Evolutionary conservation across 2,797 vertebrate genomes (phyloP).

Genomic region (Catamblyrhynchus diadema): DNA sequence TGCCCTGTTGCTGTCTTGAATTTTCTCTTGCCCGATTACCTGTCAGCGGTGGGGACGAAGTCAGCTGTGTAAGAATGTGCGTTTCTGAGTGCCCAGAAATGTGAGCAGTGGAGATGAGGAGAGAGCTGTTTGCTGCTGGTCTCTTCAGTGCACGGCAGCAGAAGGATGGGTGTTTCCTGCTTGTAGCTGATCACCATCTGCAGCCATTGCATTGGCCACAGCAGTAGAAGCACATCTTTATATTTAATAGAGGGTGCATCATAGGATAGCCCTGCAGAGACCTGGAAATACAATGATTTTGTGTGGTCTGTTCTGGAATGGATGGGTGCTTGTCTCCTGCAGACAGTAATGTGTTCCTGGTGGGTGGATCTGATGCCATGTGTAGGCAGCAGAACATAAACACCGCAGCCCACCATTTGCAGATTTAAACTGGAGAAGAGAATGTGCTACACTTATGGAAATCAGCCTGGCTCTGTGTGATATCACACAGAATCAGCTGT

Average conservation of each 20-base stretch:
- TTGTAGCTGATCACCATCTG: neutral
- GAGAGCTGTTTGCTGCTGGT: neutral
- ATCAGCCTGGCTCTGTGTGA: neutral
- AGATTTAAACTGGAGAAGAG: neutral
- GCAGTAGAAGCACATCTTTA: neutral
- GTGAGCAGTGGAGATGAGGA: neutral
- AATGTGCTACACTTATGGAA: neutral
- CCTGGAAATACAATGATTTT: neutral
- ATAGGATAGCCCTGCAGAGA: neutral
- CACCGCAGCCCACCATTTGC: neutral
- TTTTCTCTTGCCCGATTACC: neutral
- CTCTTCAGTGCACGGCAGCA: neutral
- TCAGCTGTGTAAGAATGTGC: neutral
- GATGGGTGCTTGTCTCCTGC: neutral
- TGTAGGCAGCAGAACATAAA: constrained; percentile 34
- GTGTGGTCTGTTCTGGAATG: neutral
- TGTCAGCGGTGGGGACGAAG: neutral
- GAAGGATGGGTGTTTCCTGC: neutral
- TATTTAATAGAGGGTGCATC: neutral
- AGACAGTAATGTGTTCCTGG: neutral
- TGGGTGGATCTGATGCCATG: neutral
- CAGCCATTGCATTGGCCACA: neutral
- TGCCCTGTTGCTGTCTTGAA: neutral
- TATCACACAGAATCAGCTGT: neutral
- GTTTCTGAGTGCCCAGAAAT: neutral